A percentile compares a stretch with the other conserved stretches of the same genome.
Conservation (phyloP, 2,113 vertebrate species). For the Macroglossus sobrinus region DNA sequence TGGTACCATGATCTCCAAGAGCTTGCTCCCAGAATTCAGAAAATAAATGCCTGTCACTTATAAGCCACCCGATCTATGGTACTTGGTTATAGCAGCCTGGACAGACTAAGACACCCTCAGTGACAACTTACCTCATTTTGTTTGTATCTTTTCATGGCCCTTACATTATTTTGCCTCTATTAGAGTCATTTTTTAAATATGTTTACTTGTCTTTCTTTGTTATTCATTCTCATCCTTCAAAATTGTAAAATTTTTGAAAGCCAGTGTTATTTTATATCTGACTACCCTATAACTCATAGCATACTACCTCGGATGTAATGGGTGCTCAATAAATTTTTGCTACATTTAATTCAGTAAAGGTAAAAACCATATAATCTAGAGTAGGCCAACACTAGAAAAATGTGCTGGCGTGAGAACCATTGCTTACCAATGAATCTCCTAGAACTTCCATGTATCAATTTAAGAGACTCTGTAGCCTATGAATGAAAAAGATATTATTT, state of each 20-base stretch:
- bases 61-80: neutral
- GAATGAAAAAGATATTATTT: neutral
- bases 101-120: neutral
- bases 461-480: neutral
- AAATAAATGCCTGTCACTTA: neutral
- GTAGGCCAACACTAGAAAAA: neutral
- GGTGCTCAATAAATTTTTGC: neutral
- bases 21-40: neutral
- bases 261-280: neutral
- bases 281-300: neutral
- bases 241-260: neutral
- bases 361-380: neutral
- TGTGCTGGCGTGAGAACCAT: neutral
- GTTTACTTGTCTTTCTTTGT: neutral
- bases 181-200: neutral
- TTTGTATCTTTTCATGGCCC: neutral
- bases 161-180: neutral
- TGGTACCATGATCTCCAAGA: neutral
- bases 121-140: neutral
- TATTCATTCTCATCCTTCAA: neutral
- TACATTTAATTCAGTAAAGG: constrained; percentile 36
- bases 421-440: neutral
- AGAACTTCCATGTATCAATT: neutral
- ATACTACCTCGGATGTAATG: neutral
- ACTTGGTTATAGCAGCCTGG: neutral